phyloP scores from a whole-genome alignment of 2,113 vertebrate species.

The Noctilio leporinus region DNA sequence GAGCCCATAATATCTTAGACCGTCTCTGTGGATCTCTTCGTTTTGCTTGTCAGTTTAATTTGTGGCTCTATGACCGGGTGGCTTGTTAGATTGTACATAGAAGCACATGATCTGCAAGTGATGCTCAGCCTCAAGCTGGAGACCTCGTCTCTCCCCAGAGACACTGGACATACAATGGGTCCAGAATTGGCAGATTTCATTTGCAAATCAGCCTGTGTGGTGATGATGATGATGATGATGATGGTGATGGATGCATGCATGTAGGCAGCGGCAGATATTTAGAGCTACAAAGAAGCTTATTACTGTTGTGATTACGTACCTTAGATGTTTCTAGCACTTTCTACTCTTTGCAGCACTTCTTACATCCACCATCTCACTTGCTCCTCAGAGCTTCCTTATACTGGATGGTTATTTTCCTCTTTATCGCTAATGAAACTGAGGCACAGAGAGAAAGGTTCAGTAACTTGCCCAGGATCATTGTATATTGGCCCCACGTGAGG shows the following conservation, averaged over 20 bases:
- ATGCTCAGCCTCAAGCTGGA: background rate
- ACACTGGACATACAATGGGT: background rate
- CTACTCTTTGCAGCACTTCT: background rate
- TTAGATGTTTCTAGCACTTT: background rate
- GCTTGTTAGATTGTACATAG: conserved; percentile 20
- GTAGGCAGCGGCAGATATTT: background rate
- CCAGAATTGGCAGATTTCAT: background rate
- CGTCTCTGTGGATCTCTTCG: conserved; percentile 66
- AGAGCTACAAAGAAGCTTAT: background rate
- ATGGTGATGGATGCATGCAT: background rate
- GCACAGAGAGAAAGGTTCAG: background rate
- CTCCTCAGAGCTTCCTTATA: background rate
- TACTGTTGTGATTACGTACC: background rate
- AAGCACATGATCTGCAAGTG: background rate
- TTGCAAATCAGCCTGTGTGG: background rate
- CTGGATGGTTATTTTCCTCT: background rate
- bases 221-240: background rate
- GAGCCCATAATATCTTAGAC: conserved; percentile 66
- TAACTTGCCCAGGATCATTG: background rate
- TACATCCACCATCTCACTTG: background rate
- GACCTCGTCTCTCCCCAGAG: background rate
- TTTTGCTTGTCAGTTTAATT: conserved; percentile 71
- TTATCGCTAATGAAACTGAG: background rate
- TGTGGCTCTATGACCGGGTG: conserved; percentile 51
- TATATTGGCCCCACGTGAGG: background rate